phyloP scores from a whole-genome alignment of 1,140 invertebrate species.

The Cecropterus lyciades region DNA sequence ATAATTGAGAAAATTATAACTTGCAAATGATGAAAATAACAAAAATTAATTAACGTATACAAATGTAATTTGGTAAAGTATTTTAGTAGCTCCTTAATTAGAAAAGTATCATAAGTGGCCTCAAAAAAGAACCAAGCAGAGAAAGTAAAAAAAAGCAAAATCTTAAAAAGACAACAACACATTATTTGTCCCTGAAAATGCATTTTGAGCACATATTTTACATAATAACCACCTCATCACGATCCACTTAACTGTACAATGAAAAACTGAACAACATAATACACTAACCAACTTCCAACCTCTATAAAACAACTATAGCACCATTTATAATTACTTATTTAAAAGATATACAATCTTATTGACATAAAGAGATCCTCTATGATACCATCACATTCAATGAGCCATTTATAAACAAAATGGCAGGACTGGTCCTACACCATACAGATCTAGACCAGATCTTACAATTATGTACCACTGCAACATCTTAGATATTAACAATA shows the following conservation, averaged over 20 bases:
- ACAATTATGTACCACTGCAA: neutral
- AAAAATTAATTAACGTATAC: too few species aligned
- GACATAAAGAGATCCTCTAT: slow-evolving; percentile 32
- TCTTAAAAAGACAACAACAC: slow-evolving; percentile 41
- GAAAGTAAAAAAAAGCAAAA: slow-evolving; percentile 14
- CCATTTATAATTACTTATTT: slow-evolving; percentile 32
- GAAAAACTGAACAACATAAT: slow-evolving; percentile 28
- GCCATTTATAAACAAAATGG: slow-evolving; percentile 15
- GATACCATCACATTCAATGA: slow-evolving; percentile 23
- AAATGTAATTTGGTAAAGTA: too few species aligned
- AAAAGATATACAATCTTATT: slow-evolving; percentile 28
- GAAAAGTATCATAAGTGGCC: too few species aligned
- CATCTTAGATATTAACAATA: slow-evolving; percentile 15
- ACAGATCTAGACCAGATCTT: slow-evolving; percentile 21
- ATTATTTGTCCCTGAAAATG: slow-evolving; percentile 30
- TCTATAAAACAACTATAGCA: slow-evolving; percentile 31
- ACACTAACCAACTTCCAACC: slow-evolving; percentile 30
- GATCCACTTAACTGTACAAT: slow-evolving; percentile 23
- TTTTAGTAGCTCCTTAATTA: too few species aligned
- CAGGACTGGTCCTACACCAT: slow-evolving; percentile 17
- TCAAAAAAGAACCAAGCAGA: slow-evolving; percentile 12
- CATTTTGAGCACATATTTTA: slow-evolving; percentile 42
- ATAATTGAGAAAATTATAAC: too few species aligned
- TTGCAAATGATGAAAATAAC: too few species aligned
- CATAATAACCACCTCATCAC: slow-evolving; percentile 32